These are phyloP conservation scores for Spea hammondii DNA, from an alignment of 2,797 vertebrate species.

Conservation along the genomic window DNA sequence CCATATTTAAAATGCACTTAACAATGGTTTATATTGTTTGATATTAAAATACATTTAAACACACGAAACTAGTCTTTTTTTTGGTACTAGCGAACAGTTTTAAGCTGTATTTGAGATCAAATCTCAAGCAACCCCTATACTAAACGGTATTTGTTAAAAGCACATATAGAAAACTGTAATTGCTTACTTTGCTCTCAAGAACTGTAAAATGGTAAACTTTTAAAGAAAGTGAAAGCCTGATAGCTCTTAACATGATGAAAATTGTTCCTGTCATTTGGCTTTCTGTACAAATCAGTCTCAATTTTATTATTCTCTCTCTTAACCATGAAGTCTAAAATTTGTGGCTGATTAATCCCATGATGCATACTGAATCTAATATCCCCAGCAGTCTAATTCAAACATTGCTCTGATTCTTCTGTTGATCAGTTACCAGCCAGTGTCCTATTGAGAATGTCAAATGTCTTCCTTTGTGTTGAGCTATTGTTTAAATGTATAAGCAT, in stretches of 20 bases:
- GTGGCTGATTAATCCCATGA: conserved; percentile 51
- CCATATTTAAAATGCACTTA: background rate
- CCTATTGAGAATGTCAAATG: conserved; percentile 40
- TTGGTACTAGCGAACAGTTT: background rate
- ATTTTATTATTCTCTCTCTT: conserved; percentile 49
- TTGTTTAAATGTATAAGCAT: conserved; percentile 18
- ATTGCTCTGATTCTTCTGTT: conserved; percentile 39
- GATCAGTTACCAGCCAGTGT: conserved; percentile 41
- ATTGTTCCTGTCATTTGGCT: conserved; percentile 47
- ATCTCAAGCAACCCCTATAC: background rate
- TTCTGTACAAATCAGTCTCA: conserved; percentile 48
- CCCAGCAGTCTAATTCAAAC: conserved; percentile 43
- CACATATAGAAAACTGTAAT: conserved; percentile 36
- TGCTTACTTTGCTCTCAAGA: conserved; percentile 34
- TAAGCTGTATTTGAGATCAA: background rate
- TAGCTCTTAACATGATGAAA: conserved; percentile 52
- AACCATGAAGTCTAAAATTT: conserved; percentile 44
- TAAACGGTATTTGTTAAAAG: conserved; percentile 31
- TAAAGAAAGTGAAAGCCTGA: conserved; percentile 39
- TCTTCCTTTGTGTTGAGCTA: conserved; percentile 8
- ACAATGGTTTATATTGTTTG: background rate
- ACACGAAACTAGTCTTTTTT: background rate
- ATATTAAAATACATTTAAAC: background rate
- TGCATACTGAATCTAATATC: conserved; percentile 49
- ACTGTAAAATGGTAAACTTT: conserved; percentile 46